These are phyloP conservation scores for Leptonema lineaticorne DNA, from an alignment of 1,140 invertebrate species.

Conservation along the genomic window DNA sequence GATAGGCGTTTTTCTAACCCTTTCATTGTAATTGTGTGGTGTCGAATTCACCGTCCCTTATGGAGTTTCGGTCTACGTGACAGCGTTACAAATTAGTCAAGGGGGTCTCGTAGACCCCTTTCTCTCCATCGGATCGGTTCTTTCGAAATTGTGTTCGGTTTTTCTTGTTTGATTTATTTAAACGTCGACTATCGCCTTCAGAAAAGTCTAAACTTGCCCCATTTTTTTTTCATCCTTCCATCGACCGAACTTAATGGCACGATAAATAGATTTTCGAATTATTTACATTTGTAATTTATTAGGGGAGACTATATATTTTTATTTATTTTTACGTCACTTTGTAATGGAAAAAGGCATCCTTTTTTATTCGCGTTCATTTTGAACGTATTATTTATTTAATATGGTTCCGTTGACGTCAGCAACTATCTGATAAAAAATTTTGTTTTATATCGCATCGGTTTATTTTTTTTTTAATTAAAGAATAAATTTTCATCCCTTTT, in stretches of 20 bases:
- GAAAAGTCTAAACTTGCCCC: neutral
- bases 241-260: neutral
- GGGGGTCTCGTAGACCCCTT: neutral
- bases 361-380: neutral
- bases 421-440: no score
- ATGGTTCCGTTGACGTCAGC: neutral
- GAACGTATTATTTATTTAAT: neutral
- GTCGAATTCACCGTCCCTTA: neutral
- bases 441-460: no score
- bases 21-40: conserved; percentile 1
- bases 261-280: neutral
- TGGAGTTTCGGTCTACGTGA: neutral
- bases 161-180: neutral
- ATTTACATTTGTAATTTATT: neutral
- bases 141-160: neutral
- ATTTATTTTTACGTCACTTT: no score
- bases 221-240: neutral
- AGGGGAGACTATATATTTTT: no score
- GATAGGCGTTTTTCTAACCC: neutral
- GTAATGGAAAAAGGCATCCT: neutral
- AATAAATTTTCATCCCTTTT: no score
- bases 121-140: neutral
- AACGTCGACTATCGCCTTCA: neutral
- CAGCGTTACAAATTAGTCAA: neutral
- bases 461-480: no score